Conservation (phyloP, 2,113 vertebrate species). For the Opisthocomus hoazin region DNA sequence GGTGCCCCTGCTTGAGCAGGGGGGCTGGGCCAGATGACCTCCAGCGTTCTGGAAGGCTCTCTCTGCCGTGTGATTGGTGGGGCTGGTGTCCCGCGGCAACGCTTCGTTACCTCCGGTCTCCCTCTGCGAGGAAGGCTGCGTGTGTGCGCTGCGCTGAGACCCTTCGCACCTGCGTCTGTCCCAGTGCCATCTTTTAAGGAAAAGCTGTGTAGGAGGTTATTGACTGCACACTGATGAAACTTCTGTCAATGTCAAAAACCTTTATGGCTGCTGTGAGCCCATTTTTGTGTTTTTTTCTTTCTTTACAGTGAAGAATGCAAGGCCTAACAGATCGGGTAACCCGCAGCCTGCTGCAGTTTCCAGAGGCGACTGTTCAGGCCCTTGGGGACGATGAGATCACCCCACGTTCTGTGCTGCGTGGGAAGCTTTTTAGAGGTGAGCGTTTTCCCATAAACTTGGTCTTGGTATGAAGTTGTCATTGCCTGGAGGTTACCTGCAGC, state of each 20-base stretch:
- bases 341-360: slow-evolving; percentile 89
- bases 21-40: too few species aligned
- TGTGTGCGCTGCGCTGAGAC: too few species aligned
- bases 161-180: too few species aligned
- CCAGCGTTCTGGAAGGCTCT: too few species aligned
- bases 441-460: not conserved
- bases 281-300: not conserved
- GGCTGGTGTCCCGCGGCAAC: too few species aligned
- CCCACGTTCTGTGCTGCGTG: slow-evolving; percentile 81
- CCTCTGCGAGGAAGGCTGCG: too few species aligned
- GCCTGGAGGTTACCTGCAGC: not conserved
- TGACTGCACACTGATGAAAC: not conserved
- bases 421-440: slow-evolving; percentile 87
- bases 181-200: too few species aligned
- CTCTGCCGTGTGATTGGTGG: too few species aligned
- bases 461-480: rapidly evolving
- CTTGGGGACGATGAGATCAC: slow-evolving; percentile 87
- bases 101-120: too few species aligned
- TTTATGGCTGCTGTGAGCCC: not conserved
- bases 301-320: slow-evolving; percentile 82
- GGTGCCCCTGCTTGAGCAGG: too few species aligned
- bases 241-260: not conserved
- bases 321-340: slow-evolving; percentile 87
- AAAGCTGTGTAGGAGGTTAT: not conserved
- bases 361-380: slow-evolving; percentile 85